Percentiles rank a stretch among this genome's conserved stretches.
These are phyloP conservation scores for Odontomachus brunneus DNA, from an alignment of 1,140 invertebrate species.

Conservation along the genomic window DNA sequence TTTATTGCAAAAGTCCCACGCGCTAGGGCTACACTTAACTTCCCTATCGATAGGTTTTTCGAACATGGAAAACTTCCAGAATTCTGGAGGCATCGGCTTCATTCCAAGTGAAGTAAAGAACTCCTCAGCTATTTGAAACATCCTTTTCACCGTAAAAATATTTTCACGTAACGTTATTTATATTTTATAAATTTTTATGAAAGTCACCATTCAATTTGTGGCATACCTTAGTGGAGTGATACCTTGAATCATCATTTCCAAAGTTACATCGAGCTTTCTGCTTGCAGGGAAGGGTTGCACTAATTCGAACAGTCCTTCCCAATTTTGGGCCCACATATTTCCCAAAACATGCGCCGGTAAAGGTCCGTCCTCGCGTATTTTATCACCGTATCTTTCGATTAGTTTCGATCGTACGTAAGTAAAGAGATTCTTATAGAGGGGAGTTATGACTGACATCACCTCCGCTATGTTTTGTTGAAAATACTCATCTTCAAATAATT, in stretches of 20 bases:
- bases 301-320: conserved; percentile 92
- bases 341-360: conserved; percentile 92
- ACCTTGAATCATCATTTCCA: conserved; percentile 90
- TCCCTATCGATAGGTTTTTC: conserved; percentile 90
- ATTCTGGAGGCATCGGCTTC: conserved; percentile 91
- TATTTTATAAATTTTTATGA: conserved; percentile 24
- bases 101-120: conserved; percentile 93
- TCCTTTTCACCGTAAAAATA: conserved; percentile 83
- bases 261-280: conserved; percentile 90
- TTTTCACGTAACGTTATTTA: conserved; percentile 20
- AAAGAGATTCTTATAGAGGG: conserved; percentile 94
- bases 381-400: conserved; percentile 89
- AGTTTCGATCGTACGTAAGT: conserved; percentile 93
- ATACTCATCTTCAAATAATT: conserved; percentile 89
- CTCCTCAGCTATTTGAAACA: conserved; percentile 93
- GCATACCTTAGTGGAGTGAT: conserved; percentile 89
- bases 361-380: conserved; percentile 89
- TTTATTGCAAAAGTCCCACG: conserved; percentile 95
- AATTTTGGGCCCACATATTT: conserved; percentile 95
- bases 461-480: conserved; percentile 90
- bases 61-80: conserved; percentile 92
- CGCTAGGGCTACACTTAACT: conserved; percentile 93
- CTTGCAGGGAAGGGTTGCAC: conserved; percentile 92
- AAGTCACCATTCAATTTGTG: background rate
- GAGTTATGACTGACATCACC: conserved; percentile 90